Evolutionary conservation across 1,140 invertebrate genomes (phyloP).

Genomic region (Camponotus floridanus): DNA sequence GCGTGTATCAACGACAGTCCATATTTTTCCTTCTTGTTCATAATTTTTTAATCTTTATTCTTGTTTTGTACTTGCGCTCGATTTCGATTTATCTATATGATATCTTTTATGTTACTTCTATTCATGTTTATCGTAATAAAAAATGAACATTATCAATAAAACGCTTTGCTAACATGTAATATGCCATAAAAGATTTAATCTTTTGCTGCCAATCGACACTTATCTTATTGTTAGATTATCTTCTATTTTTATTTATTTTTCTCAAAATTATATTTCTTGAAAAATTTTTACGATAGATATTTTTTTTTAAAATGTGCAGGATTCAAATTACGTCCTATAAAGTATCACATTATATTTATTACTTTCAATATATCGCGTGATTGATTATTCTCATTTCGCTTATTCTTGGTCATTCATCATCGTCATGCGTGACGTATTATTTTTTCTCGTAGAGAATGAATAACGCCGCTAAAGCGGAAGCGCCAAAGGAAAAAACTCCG

Average conservation of each 20-base stretch:
- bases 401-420: background rate
- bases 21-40: background rate
- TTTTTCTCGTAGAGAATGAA: slow-evolving; percentile 77
- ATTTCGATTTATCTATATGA: background rate
- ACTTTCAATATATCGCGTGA: background rate
- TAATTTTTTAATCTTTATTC: background rate
- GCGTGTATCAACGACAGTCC: no score
- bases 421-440: background rate
- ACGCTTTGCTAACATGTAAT: background rate
- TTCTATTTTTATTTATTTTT: background rate
- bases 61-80: slow-evolving; percentile 9
- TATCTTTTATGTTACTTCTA: slow-evolving; percentile 15
- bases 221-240: no score
- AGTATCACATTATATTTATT: background rate
- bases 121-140: background rate
- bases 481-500: slow-evolving; percentile 69
- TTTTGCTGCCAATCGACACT: background rate
- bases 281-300: background rate
- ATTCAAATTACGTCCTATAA: background rate
- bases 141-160: slow-evolving; percentile 41
- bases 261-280: background rate
- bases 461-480: slow-evolving; percentile 73
- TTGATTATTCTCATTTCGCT: background rate
- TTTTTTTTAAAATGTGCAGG: background rate
- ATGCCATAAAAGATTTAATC: slow-evolving; percentile 26